These are phyloP conservation scores for Anguilla marmorata DNA, from an alignment of 2,797 vertebrate species.

Conservation along the genomic window DNA sequence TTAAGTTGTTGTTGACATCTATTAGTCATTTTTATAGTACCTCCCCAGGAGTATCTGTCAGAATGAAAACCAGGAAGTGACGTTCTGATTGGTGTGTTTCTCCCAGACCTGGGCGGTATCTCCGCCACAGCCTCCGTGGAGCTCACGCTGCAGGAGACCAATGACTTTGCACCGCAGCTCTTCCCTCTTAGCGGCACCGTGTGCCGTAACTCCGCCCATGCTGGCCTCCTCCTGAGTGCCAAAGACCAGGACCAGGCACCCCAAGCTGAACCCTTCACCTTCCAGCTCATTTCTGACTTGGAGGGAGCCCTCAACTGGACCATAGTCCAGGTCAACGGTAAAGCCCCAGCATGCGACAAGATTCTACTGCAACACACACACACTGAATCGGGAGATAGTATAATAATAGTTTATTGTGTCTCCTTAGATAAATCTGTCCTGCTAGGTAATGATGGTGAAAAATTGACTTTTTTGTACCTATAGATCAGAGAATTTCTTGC, in stretches of 20 bases:
- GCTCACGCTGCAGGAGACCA: slow-evolving; percentile 86
- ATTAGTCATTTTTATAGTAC: no score
- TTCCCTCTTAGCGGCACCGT: slow-evolving; percentile 63
- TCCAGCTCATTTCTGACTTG: slow-evolving; percentile 63
- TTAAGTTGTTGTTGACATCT: neutral
- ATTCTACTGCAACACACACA: neutral
- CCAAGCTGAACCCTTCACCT: slow-evolving; percentile 84
- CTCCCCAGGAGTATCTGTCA: neutral
- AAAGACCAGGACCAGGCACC: slow-evolving; percentile 83
- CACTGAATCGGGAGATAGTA: neutral
- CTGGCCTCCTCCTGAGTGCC: slow-evolving; percentile 79
- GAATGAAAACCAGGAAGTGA: neutral
- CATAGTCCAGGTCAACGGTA: slow-evolving; percentile 80
- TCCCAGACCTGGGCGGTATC: slow-evolving; percentile 64
- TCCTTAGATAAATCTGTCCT: neutral
- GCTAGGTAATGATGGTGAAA: neutral
- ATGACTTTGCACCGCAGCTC: slow-evolving; percentile 85
- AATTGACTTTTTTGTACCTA: neutral
- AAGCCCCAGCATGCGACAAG: slow-evolving; percentile 30
- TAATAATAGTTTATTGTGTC: neutral
- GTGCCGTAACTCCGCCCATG: slow-evolving; percentile 65
- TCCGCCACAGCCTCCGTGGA: slow-evolving; percentile 79
- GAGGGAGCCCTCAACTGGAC: slow-evolving; percentile 83
- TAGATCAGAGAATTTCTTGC: neutral
- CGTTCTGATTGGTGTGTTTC: slow-evolving; percentile 46